Evolutionary conservation across 2,888 invertebrate genomes (phyloP).

Genomic region (Zaprionus lineosus): DNA sequence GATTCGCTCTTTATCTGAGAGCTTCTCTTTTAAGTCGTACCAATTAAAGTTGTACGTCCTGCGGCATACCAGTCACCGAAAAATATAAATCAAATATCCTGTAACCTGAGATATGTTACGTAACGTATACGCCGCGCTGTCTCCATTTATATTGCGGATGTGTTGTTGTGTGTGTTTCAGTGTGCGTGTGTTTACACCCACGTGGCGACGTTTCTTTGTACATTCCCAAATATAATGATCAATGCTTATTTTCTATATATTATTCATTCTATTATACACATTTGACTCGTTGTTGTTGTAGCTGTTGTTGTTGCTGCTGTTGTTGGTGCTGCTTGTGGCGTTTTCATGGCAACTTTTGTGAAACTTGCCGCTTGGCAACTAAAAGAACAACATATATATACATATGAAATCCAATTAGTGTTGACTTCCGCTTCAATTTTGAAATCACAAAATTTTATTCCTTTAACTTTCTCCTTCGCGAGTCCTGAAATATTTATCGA

Average conservation of each 20-base stretch:
- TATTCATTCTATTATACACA: conserved; percentile 26
- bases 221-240: conserved; percentile 35
- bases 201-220: conserved; percentile 26
- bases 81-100: not conserved
- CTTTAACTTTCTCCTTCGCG: too few relatives aligned
- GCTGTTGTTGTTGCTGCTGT: too few relatives aligned
- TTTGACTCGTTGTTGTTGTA: too few relatives aligned
- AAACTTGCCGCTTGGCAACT: conserved; percentile 30
- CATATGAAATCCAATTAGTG: conserved; percentile 63
- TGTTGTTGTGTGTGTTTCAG: not conserved
- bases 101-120: conserved; percentile 61
- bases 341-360: conserved; percentile 72
- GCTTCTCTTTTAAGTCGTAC: conserved; percentile 44
- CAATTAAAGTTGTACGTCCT: conserved; percentile 55
- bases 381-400: conserved; percentile 35
- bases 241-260: conserved; percentile 14
- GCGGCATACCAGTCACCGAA: not conserved
- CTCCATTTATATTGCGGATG: conserved; percentile 17
- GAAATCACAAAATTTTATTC: not conserved
- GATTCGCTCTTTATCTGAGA: too few relatives aligned
- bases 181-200: conserved; percentile 26
- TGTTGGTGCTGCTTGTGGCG: conserved; percentile 19
- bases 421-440: not conserved
- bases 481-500: too few relatives aligned
- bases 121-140: conserved; percentile 63